Percentiles rank a stretch among this genome's conserved stretches.
phyloP scores from a whole-genome alignment of 2,888 invertebrate species.

The Perizoma affinitatum region DNA sequence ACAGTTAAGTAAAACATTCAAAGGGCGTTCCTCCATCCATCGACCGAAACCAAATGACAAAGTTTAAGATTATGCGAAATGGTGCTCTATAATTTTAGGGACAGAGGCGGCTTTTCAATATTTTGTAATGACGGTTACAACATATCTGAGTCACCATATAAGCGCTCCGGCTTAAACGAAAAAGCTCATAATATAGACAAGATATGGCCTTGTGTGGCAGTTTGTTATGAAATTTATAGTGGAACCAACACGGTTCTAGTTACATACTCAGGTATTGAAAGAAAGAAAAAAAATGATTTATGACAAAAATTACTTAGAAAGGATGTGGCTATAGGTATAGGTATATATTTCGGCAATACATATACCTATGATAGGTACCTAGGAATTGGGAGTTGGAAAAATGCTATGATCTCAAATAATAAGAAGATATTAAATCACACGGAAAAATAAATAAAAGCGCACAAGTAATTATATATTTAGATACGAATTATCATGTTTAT shows the following conservation, averaged over 20 bases:
- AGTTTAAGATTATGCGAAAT: slow-evolving; percentile 36
- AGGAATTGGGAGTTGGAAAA: slow-evolving; percentile 58
- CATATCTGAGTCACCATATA: slow-evolving; percentile 38
- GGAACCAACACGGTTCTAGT: slow-evolving; percentile 72
- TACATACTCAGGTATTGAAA: slow-evolving; percentile 53
- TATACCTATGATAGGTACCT: too few relatives aligned
- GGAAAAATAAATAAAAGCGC: slow-evolving; percentile 56
- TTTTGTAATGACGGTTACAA: slow-evolving; percentile 36
- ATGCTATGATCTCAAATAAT: slow-evolving; percentile 59
- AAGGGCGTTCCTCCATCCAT: slow-evolving; percentile 59
- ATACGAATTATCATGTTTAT: slow-evolving; percentile 57
- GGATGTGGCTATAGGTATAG: too few relatives aligned
- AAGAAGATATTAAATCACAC: slow-evolving; percentile 65
- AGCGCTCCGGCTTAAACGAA: slow-evolving; percentile 70
- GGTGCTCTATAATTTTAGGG: slow-evolving; percentile 42
- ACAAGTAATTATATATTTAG: slow-evolving; percentile 68
- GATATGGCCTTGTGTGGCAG: slow-evolving; percentile 80
- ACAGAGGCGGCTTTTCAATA: slow-evolving; percentile 38
- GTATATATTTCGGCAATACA: too few relatives aligned
- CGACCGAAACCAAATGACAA: slow-evolving; percentile 48
- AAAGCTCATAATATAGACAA: slow-evolving; percentile 82
- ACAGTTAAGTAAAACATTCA: slow-evolving; percentile 75
- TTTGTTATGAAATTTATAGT: slow-evolving; percentile 84
- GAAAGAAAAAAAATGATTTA: too few relatives aligned
- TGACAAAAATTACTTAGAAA: too few relatives aligned